Evolutionary conservation across 2,113 vertebrate species (phyloP).

Genomic region (Benitochromis conjunctus): DNA sequence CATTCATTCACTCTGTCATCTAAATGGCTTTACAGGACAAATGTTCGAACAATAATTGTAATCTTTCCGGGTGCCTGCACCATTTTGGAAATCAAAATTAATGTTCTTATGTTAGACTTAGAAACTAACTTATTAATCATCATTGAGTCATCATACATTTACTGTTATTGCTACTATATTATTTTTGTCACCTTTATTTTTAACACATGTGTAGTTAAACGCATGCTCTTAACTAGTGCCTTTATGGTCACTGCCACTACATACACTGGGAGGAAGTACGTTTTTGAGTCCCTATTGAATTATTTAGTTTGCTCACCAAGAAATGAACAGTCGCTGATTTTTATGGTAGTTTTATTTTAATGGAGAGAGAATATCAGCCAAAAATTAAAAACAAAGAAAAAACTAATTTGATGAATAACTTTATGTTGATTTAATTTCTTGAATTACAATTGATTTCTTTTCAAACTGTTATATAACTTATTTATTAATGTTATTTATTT

Average conservation of each 20-base stretch:
- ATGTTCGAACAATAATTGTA: background rate
- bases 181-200: background rate
- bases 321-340: too few species aligned
- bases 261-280: background rate
- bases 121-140: background rate
- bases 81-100: background rate
- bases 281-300: too few species aligned
- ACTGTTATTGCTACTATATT: background rate
- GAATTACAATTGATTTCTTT: too few species aligned
- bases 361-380: background rate
- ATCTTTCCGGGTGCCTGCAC: background rate
- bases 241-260: background rate
- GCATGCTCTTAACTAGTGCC: background rate
- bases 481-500: too few species aligned
- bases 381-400: background rate
- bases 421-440: too few species aligned
- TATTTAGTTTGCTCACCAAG: too few species aligned
- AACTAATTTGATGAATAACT: too few species aligned
- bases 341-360: background rate
- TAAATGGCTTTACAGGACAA: background rate
- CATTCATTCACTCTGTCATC: background rate
- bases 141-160: background rate
- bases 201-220: background rate
- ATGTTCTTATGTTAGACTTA: background rate
- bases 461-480: too few species aligned